Conservation (phyloP, 2,113 vertebrate species). For the Tringa solitaria region DNA sequence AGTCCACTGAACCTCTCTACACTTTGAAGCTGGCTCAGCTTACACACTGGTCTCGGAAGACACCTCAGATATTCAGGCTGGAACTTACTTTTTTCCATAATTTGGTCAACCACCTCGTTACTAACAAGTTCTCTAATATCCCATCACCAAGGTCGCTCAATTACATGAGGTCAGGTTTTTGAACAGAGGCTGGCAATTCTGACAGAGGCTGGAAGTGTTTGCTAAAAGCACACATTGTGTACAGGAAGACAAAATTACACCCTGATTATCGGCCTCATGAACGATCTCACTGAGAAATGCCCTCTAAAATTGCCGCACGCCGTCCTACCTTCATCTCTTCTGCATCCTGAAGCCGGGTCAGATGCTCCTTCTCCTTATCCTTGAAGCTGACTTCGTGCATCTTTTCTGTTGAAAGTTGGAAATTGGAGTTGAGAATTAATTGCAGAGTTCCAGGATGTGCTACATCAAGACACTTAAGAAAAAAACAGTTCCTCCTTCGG, state of each 20-base stretch:
- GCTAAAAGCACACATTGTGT: background rate
- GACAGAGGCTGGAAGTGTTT: background rate
- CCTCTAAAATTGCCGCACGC: background rate
- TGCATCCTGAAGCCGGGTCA: conserved; percentile 84
- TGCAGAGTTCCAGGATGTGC: background rate
- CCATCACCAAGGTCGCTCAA: background rate
- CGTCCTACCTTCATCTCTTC: conserved; percentile 86
- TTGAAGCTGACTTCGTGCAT: conserved; percentile 87
- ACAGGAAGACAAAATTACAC: background rate
- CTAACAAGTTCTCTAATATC: background rate
- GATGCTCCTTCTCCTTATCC: conserved; percentile 89
- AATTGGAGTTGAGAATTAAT: background rate
- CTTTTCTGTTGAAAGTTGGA: conserved; percentile 78
- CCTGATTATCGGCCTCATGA: background rate
- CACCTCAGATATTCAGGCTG: background rate
- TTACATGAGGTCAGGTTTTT: background rate
- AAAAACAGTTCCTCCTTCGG: background rate
- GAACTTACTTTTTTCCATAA: background rate
- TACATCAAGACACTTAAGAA: background rate
- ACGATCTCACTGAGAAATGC: background rate
- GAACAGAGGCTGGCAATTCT: background rate
- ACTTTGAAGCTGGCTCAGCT: background rate
- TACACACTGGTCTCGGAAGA: background rate
- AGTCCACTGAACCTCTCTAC: background rate
- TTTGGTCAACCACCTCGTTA: background rate